A percentile compares a stretch with the other conserved stretches of the same genome.
Evolutionary conservation across 2,797 vertebrate genomes (phyloP).

Genomic region (Trachops cirrhosus): DNA sequence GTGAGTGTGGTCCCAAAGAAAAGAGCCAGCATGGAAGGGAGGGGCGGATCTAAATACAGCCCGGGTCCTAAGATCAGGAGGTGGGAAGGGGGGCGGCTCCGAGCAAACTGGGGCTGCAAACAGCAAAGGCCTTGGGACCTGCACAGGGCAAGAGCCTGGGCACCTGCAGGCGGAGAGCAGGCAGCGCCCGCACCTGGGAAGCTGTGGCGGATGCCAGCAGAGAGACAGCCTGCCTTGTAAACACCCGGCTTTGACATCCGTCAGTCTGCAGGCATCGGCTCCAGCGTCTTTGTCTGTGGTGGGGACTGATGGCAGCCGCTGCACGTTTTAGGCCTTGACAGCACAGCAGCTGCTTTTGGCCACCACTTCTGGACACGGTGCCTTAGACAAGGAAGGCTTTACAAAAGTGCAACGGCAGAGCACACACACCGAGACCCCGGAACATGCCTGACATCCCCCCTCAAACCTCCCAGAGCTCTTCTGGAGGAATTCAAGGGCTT

Average conservation of each 20-base stretch:
- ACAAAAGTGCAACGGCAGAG: neutral
- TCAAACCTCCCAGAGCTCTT: neutral
- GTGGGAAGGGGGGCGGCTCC: neutral
- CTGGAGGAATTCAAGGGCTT: neutral
- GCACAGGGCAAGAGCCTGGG: no score
- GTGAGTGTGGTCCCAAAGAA: neutral
- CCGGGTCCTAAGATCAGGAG: neutral
- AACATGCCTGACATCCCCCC: neutral
- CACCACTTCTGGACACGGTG: neutral
- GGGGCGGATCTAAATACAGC: no score
- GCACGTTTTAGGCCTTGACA: neutral
- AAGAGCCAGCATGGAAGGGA: neutral
- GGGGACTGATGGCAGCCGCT: neutral
- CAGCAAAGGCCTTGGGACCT: neutral
- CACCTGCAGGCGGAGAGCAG: no score
- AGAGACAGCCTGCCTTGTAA: neutral
- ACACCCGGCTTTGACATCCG: neutral
- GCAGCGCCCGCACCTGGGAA: no score
- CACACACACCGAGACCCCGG: neutral
- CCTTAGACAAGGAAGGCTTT: neutral
- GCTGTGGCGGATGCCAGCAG: rapidly evolving
- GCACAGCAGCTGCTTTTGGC: neutral
- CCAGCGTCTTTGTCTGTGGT: neutral
- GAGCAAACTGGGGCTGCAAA: neutral
- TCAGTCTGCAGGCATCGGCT: neutral